Evolutionary conservation across 2,113 vertebrate species (phyloP).

Genomic region (Halcyon senegalensis): DNA sequence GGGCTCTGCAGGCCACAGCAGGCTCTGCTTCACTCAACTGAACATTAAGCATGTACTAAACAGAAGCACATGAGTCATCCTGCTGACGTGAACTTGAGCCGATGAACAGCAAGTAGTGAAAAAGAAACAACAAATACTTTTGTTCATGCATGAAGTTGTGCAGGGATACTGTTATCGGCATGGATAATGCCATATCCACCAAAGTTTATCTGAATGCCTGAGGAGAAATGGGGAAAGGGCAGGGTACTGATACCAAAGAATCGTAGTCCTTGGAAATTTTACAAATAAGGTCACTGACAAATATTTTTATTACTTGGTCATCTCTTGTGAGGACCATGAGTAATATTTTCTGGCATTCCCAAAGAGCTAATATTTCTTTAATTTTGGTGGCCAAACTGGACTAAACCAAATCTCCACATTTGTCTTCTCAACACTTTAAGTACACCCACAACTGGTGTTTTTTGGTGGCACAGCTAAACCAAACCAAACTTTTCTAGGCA

Average conservation of each 20-base stretch:
- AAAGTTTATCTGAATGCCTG: background rate
- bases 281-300: background rate
- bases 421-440: background rate
- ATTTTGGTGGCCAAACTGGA: background rate
- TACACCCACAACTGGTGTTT: background rate
- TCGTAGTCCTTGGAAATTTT: background rate
- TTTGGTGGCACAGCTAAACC: background rate
- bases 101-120: background rate
- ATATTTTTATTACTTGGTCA: background rate
- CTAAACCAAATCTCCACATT: background rate
- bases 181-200: background rate
- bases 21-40: constrained; percentile 23
- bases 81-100: constrained; percentile 19
- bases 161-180: background rate
- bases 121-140: constrained; percentile 36
- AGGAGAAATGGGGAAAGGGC: background rate
- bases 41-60: background rate
- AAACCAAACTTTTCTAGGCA: background rate
- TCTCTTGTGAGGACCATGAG: background rate
- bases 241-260: background rate
- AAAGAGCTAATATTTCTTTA: background rate
- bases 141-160: constrained; percentile 28
- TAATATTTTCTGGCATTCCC: background rate
- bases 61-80: constrained; percentile 34
- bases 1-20: background rate